These are phyloP conservation scores for Falco berigora DNA, from an alignment of 2,797 vertebrate genomes.

Conservation along the genomic window DNA sequence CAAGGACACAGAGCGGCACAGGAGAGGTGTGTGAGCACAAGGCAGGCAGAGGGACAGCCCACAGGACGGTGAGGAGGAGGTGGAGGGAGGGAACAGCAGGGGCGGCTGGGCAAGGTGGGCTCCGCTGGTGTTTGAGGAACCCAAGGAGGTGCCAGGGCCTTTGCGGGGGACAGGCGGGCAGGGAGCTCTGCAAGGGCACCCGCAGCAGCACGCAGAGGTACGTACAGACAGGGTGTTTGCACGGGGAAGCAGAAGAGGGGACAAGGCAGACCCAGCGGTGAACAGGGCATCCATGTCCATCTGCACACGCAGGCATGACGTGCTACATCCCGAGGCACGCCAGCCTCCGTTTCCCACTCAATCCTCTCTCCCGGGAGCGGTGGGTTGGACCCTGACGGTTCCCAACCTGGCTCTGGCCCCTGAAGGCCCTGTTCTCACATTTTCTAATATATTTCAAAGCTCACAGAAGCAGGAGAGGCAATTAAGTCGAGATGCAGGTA, in stretches of 20 bases:
- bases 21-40: not conserved
- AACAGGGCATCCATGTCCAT: rapidly evolving
- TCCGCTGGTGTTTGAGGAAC: not conserved
- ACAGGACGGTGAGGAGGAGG: not conserved
- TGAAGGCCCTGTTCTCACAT: not conserved
- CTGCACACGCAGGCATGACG: not conserved
- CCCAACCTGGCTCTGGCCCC: not conserved
- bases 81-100: not conserved
- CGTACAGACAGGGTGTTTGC: rapidly evolving
- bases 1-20: not conserved
- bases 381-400: not conserved
- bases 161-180: not conserved
- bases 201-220: rapidly evolving
- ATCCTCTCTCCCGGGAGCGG: not conserved
- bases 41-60: not conserved
- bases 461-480: not conserved
- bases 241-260: not conserved
- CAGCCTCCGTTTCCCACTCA: not conserved
- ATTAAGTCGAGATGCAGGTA: not conserved
- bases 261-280: not conserved
- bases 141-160: not conserved
- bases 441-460: not conserved
- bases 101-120: not conserved
- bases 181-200: not conserved
- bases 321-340: not conserved